Percentiles rank a stretch among this genome's conserved stretches.
Conservation (phyloP, 2,113 vertebrate species). For the Pachyramphus minor region DNA sequence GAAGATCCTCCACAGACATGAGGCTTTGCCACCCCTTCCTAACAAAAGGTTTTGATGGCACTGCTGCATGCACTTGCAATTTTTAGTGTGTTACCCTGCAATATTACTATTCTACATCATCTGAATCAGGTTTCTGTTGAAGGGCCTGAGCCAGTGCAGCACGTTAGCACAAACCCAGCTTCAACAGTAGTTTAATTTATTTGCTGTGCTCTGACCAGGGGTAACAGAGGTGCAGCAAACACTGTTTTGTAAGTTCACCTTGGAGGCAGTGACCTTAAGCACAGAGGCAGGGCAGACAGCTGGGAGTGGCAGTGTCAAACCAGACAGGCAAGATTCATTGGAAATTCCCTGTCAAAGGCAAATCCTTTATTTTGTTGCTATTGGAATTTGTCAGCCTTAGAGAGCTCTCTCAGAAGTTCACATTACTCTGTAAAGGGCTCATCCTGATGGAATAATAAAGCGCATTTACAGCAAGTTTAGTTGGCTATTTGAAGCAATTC, state of each 20-base stretch:
- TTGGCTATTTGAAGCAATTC: background rate
- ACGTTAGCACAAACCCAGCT: background rate
- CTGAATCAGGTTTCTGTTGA: background rate
- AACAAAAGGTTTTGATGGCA: background rate
- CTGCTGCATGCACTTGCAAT: fast-evolving
- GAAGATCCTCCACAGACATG: background rate
- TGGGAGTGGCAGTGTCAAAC: constrained; percentile 26
- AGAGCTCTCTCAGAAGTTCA: background rate
- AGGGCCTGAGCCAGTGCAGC: background rate
- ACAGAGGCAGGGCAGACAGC: background rate
- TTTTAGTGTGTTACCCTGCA: background rate
- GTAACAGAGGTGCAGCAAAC: background rate
- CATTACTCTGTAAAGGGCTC: background rate
- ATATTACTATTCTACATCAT: background rate
- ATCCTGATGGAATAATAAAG: background rate
- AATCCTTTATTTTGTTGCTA: background rate
- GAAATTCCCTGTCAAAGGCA: constrained; percentile 14
- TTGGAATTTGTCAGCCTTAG: background rate
- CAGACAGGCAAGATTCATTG: constrained; percentile 21
- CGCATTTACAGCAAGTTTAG: background rate
- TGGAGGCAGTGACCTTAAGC: background rate
- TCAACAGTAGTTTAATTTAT: background rate
- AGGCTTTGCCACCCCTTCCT: background rate
- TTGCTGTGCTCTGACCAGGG: background rate
- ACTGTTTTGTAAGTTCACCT: background rate